These are phyloP conservation scores for Phalacrocorax brasilianus DNA, from an alignment of 2,113 vertebrate species.

Conservation along the genomic window DNA sequence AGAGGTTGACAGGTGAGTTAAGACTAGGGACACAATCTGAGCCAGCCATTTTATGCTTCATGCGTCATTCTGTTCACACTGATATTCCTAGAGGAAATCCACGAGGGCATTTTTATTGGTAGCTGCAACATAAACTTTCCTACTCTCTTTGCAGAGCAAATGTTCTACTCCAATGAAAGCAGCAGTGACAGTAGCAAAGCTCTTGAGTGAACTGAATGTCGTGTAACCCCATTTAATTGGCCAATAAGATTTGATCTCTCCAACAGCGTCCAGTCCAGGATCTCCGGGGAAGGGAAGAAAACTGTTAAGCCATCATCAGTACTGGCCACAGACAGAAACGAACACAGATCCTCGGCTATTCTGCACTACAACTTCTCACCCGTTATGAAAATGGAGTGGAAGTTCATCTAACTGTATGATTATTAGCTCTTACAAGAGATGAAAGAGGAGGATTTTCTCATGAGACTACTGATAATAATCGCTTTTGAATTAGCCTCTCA, in stretches of 20 bases:
- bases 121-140: background rate
- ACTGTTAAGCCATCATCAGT: background rate
- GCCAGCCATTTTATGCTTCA: background rate
- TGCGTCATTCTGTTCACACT: accelerated
- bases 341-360: background rate
- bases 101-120: background rate
- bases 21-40: background rate
- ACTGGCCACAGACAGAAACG: background rate
- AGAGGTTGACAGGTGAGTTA: background rate
- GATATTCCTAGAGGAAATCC: background rate
- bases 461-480: background rate
- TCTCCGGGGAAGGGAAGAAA: background rate
- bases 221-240: background rate
- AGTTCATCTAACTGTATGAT: background rate
- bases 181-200: background rate
- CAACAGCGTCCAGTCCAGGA: background rate
- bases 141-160: background rate
- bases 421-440: background rate
- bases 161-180: background rate
- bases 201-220: background rate
- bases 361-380: background rate
- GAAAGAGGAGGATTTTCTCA: background rate
- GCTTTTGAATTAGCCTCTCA: background rate
- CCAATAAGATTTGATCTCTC: background rate
- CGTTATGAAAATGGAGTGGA: background rate